phyloP scores from a whole-genome alignment of 2,888 invertebrate species.

The Aproaerema taeniolella region DNA sequence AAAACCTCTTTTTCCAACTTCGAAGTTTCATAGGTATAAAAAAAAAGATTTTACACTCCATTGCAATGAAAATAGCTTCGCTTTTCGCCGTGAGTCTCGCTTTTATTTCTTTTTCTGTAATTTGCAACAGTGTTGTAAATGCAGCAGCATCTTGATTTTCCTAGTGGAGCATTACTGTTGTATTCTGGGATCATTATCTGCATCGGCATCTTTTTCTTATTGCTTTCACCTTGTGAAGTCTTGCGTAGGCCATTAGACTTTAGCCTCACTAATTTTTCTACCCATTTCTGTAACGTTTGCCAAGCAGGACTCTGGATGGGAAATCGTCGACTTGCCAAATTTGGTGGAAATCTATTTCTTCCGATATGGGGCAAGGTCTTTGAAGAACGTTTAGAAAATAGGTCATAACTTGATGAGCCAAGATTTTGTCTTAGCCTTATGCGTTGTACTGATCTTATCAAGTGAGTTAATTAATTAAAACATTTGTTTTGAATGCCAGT shows the following conservation, averaged over 20 bases:
- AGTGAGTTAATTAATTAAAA: too few relatives aligned
- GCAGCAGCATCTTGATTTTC: too few relatives aligned
- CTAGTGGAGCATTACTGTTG: background rate
- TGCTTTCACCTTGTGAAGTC: background rate
- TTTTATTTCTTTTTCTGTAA: too few relatives aligned
- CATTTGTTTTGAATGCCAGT: background rate
- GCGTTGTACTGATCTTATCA: too few relatives aligned
- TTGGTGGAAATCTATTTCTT: slow-evolving; percentile 9
- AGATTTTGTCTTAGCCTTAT: background rate
- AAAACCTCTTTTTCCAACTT: too few relatives aligned
- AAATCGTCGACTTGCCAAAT: slow-evolving; percentile 12
- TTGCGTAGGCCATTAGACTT: background rate
- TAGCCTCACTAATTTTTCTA: slow-evolving; percentile 5
- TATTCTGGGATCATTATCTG: background rate
- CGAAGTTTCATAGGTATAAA: too few relatives aligned
- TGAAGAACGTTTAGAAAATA: too few relatives aligned
- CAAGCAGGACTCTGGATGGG: slow-evolving; percentile 9
- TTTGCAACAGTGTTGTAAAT: too few relatives aligned
- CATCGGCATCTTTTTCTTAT: background rate
- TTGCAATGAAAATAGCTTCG: too few relatives aligned
- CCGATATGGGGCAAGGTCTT: background rate
- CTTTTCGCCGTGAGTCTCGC: too few relatives aligned
- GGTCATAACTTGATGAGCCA: background rate
- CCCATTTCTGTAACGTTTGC: slow-evolving; percentile 5
- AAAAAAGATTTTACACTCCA: too few relatives aligned